A percentile compares a stretch with the other conserved stretches of the same genome.
Conservation (phyloP, 2,797 vertebrate species). For the Notamacropus eugenii region DNA sequence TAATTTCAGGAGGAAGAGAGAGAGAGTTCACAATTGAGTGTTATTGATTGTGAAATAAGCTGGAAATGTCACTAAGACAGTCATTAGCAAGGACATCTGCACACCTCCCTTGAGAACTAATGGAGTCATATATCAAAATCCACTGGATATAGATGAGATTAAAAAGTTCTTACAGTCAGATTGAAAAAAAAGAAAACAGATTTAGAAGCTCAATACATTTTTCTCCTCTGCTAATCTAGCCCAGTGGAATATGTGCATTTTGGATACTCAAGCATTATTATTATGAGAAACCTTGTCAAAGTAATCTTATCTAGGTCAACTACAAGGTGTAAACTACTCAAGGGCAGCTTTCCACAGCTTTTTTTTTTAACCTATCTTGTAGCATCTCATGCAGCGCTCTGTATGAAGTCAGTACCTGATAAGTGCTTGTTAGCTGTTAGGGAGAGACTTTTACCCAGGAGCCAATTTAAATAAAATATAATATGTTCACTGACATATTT, state of each 20-base stretch:
- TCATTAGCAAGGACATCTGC: neutral
- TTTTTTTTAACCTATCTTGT: neutral
- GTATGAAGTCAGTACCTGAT: neutral
- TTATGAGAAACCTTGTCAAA: neutral
- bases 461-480: neutral
- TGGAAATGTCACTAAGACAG: neutral
- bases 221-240: neutral
- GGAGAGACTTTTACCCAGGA: neutral
- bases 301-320: neutral
- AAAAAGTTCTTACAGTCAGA: neutral
- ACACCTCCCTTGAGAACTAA: neutral
- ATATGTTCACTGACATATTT: neutral
- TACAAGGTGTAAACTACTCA: neutral
- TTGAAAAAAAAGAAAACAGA: neutral
- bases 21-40: slow-evolving; percentile 19
- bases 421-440: neutral
- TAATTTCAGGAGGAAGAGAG: slow-evolving; percentile 25
- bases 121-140: neutral
- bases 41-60: neutral
- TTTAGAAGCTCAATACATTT: neutral
- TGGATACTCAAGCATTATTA: neutral
- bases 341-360: neutral
- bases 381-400: neutral
- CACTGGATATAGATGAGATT: neutral
- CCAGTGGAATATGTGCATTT: neutral